Evolutionary conservation across 2,888 invertebrate species (phyloP).

Genomic region (Mimumesa dahlbomi): DNA sequence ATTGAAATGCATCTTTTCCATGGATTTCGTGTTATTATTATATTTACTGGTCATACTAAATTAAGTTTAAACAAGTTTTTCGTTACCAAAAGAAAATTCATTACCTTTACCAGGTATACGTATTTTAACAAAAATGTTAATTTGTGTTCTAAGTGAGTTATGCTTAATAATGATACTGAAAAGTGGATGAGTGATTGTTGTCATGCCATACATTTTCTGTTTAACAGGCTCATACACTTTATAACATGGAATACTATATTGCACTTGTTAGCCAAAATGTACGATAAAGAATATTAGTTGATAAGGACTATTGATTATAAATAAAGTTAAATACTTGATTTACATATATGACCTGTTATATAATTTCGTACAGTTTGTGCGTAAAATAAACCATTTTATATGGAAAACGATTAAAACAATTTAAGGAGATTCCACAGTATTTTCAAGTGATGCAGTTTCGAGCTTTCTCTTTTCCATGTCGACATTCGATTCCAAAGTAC

Average conservation of each 20-base stretch:
- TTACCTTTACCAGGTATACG: neutral
- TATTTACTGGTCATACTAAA: conserved; percentile 8
- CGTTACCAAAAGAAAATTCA: conserved; percentile 8
- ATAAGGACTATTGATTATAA: conserved; percentile 71
- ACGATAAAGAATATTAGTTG: conserved; percentile 72
- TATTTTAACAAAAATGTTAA: conserved; percentile 18
- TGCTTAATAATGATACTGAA: conserved; percentile 14
- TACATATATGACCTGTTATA: conserved; percentile 74
- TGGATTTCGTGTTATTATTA: conserved; percentile 13
- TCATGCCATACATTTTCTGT: conserved; percentile 41
- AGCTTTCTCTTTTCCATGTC: neutral
- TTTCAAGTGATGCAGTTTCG: conserved; percentile 4
- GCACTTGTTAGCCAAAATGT: conserved; percentile 77
- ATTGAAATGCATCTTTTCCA: conserved; percentile 27
- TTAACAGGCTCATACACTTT: conserved; percentile 43
- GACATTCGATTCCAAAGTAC: neutral
- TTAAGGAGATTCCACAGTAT: conserved; percentile 37
- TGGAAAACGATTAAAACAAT: conserved; percentile 44
- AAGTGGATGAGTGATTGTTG: conserved; percentile 25
- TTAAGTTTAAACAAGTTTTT: conserved; percentile 2
- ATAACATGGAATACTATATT: conserved; percentile 65
- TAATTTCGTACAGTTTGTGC: conserved; percentile 58
- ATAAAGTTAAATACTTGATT: conserved; percentile 76
- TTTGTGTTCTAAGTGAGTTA: conserved; percentile 24
- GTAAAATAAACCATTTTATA: conserved; percentile 77